These are phyloP conservation scores for Dione juno DNA, from an alignment of 2,888 invertebrate genomes.

Conservation along the genomic window DNA sequence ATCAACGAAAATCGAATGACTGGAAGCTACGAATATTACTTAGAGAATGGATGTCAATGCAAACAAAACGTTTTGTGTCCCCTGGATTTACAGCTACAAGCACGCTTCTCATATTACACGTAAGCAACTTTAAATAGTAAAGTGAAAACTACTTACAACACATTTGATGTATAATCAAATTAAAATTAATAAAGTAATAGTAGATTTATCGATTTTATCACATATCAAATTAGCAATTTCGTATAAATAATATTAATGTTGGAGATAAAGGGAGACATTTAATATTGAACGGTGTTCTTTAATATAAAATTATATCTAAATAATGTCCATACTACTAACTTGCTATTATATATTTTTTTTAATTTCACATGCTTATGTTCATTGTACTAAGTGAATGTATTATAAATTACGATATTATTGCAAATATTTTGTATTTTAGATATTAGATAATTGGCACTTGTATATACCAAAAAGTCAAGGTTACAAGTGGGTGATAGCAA, in stretches of 20 bases:
- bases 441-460: constrained; percentile 58
- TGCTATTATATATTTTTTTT: too few relatives aligned
- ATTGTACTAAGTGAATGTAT: not conserved
- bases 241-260: not conserved
- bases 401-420: not conserved
- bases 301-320: not conserved
- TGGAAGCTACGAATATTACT: constrained; percentile 62
- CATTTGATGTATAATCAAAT: too few relatives aligned
- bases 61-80: constrained; percentile 61
- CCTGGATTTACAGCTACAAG: constrained; percentile 60
- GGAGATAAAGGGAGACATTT: not conserved
- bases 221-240: too few relatives aligned
- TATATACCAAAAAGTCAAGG: constrained; percentile 59
- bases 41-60: constrained; percentile 67
- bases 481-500: constrained; percentile 65
- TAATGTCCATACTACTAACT: not conserved
- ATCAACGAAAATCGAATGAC: constrained; percentile 44
- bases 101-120: constrained; percentile 60
- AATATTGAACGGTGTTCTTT: not conserved
- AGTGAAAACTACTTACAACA: not conserved
- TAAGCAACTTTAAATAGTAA: constrained; percentile 46
- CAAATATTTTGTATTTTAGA: constrained; percentile 49
- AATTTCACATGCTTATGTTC: not conserved
- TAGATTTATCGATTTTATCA: not conserved
- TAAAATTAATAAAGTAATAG: too few relatives aligned